Base-by-base conservation (phyloP, 2,797 vertebrate genomes). In the Gallirallus australis region DNA sequence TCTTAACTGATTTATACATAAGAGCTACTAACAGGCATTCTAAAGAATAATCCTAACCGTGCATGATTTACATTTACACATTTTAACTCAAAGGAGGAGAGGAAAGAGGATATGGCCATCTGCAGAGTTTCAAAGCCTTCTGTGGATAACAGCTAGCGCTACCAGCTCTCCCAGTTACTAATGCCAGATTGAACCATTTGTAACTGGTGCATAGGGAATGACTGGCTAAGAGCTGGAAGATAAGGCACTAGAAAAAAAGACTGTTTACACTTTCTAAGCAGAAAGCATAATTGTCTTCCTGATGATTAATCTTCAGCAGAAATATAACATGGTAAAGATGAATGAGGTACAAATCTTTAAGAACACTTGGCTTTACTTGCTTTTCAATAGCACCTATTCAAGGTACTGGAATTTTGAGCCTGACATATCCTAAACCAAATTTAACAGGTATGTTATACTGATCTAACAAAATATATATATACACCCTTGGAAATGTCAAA, bases 61-160 rank as follows among this genome's bases (percentile, higher is more conserved):
- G 78, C 60, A 47, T 73, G 77, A 95, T 94, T 93, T 93, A 91
- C 85, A 91, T 93, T 84, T 91, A 89, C 90, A 94, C 73, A 84
- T 91, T 96, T 79, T 89, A 81, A 82, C 63, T 79, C 53, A 69
- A 57, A 91, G 48, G 39, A 91, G 56, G 21, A 85, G 16, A 80
- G 79, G 57, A 92, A 96, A 94, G 89, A 79, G 87, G 90, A 95
- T 96, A 69, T 82, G 84, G 70, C 90, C 95, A 94, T 86, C 93
- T 95, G 95, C 17, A 2, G 7, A 25, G 45, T 27, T 92, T 59
- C 89, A 88, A 80, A 93, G 82, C 73, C 89, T 75, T 35, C 35
- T 76, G 77, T 1, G 10, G 87, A 50, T 82, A 92, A 72, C 80
- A 91, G 93, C 40, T n/a, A 73, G 47, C 28, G 61, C 71, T 47